These are phyloP conservation scores for Sipha maydis DNA, from an alignment of 2,888 invertebrate genomes.

Conservation along the genomic window DNA sequence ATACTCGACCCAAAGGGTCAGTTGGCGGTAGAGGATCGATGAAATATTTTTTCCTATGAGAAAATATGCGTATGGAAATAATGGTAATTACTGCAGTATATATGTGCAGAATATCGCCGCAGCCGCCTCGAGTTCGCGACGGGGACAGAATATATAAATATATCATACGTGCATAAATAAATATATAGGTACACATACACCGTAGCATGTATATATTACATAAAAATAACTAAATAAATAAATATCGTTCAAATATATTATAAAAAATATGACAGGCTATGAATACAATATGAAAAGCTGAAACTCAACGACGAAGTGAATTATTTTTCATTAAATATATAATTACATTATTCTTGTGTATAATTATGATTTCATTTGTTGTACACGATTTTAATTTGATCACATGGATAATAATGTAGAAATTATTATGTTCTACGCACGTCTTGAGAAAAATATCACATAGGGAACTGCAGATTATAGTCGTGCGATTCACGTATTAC, in stretches of 20 bases:
- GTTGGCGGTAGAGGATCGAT: conserved; percentile 32
- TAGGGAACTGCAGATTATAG: neutral
- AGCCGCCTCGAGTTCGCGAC: neutral
- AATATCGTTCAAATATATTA: neutral
- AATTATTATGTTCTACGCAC: neutral
- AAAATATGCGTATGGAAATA: conserved; percentile 59
- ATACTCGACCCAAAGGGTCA: conserved; percentile 57
- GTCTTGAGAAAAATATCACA: neutral
- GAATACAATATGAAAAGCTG: no score
- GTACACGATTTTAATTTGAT: neutral
- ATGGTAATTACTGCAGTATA: conserved; percentile 42
- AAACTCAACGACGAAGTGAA: neutral
- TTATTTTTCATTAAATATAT: neutral
- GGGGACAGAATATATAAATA: neutral
- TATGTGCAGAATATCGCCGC: neutral
- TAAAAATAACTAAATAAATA: no score
- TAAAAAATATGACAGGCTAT: no score
- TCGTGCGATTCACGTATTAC: neutral
- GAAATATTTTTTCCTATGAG: conserved; percentile 45
- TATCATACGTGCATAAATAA: neutral
- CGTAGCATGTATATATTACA: neutral
- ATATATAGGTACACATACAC: neutral
- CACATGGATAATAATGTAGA: neutral
- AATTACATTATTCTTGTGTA: neutral
- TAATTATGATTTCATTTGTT: neutral